Percentiles rank a stretch among this genome's conserved stretches.
Conservation (phyloP, 2,888 invertebrate species). For the Megamerina dolium region DNA sequence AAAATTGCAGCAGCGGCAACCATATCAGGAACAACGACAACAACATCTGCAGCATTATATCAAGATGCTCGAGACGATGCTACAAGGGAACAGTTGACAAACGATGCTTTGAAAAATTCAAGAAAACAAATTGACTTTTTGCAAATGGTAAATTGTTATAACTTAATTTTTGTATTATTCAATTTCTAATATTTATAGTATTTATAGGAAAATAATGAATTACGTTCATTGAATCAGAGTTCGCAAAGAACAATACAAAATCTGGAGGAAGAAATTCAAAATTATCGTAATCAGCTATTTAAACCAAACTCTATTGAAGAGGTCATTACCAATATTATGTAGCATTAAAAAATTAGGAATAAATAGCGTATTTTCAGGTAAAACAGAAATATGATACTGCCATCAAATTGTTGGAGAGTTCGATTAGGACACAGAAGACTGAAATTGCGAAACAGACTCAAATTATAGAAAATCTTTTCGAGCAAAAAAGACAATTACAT, state of each 20-base stretch:
- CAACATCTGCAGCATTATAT: conserved; percentile 15
- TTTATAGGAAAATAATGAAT: conserved; percentile 59
- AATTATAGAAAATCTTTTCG: conserved; percentile 24
- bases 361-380: conserved; percentile 34
- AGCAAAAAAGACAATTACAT: conserved; percentile 27
- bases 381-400: conserved; percentile 52
- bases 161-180: too few relatives aligned
- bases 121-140: conserved; percentile 44
- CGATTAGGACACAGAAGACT: conserved; percentile 34
- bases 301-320: conserved; percentile 25
- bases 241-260: conserved; percentile 61
- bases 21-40: too few relatives aligned
- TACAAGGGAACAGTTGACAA: conserved; percentile 31
- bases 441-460: conserved; percentile 27
- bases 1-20: conserved; percentile 16
- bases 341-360: neutral
- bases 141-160: conserved; percentile 42
- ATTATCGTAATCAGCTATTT: conserved; percentile 46
- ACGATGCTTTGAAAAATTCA: conserved; percentile 43
- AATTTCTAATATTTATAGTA: neutral
- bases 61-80: conserved; percentile 23
- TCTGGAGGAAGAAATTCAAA: conserved; percentile 61
- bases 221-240: conserved; percentile 61
- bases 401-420: conserved; percentile 54
- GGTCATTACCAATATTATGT: conserved; percentile 8